Evolutionary conservation across 2,888 invertebrate genomes (phyloP), one percentile per base, ranked within the genome.

Genomic region (Ophraella communa): DNA sequence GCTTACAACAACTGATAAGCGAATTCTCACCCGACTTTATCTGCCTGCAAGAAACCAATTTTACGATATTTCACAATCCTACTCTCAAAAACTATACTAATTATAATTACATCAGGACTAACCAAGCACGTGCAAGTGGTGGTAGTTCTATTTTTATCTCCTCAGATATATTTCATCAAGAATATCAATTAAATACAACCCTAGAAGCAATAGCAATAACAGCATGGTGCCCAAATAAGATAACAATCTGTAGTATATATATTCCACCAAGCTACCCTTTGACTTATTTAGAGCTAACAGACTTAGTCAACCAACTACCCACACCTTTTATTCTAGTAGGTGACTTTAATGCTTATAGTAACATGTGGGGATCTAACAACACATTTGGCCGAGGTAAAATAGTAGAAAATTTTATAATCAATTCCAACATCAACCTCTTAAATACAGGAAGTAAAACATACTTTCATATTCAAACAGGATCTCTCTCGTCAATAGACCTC

Each of bases 401-500:
- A 4, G 27, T 60, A 24, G 53, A 54, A 47, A 17, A 56, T 20
- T n/a, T 55, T 8, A 17, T 56, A 3, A 49, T 27, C 24, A 51
- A 33, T 10, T 55, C 35, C 21, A 30, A 62, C 24, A 23, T 56
- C 0, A 51, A 51, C 24, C 17, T 62, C 4, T 30, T 62, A 18
- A 62, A 62, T 39, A 56, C 49, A 23, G 55, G 47, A 17, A 47
- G 55, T 35, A 54, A 44, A 33, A 62, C 54, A 24, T 33, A 62
- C 30, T 62, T 62, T 24, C 24, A 35, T 55, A n/a, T n/a, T n/a
- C n/a, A n/a, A n/a, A n/a, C 35, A 1, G 54, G 49, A 24, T 20
- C 45, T 4, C 47, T 47, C 20, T 62, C 47, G 0, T n/a, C 55
- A 8, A 55, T 62, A 17, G 60, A 60, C 10, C 14, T 55, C 7